phyloP scores from a whole-genome alignment of 2,888 invertebrate genomes.

The Carcina quercana region DNA sequence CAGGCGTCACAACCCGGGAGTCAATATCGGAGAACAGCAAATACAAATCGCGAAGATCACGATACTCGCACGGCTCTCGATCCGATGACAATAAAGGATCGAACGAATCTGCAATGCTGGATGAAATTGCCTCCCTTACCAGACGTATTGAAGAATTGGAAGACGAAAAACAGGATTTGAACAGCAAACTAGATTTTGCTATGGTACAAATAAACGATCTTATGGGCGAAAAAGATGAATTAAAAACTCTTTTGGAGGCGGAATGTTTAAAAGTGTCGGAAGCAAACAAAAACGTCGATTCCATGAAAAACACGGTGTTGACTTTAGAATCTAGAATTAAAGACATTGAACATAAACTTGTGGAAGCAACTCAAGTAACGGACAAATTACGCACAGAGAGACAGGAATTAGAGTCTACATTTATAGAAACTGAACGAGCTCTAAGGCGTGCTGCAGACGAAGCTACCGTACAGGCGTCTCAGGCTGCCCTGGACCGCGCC shows the following conservation, averaged over 20 bases:
- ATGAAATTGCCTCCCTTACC: conserved; percentile 63
- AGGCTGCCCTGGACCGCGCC: conserved; percentile 82
- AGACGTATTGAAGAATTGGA: conserved; percentile 42
- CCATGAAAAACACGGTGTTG: conserved; percentile 31
- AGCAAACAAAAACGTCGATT: conserved; percentile 36
- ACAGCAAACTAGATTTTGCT: conserved; percentile 49
- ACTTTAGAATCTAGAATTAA: conserved; percentile 39
- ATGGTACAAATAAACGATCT: conserved; percentile 45
- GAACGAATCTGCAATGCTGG: conserved; percentile 69
- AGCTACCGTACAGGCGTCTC: conserved; percentile 82
- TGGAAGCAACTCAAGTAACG: conserved; percentile 34
- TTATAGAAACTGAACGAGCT: conserved; percentile 66
- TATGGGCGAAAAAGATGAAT: conserved; percentile 36
- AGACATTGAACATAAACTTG: conserved; percentile 43
- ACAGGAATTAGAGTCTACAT: conserved; percentile 52
- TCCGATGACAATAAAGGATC: conserved; percentile 61
- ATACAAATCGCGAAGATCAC: conserved; percentile 50
- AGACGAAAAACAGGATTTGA: conserved; percentile 54
- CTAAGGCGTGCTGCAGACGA: conserved; percentile 81
- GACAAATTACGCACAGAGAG: conserved; percentile 50
- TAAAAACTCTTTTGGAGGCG: conserved; percentile 33
- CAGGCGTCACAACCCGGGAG: conserved; percentile 39
- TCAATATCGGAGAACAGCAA: conserved; percentile 46
- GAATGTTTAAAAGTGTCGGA: conserved; percentile 37
- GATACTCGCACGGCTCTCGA: conserved; percentile 54